Evolutionary conservation across 2,888 invertebrate species (phyloP), one percentile per base, ranked within the genome.

Genomic region (Gasteruption jaculator): DNA sequence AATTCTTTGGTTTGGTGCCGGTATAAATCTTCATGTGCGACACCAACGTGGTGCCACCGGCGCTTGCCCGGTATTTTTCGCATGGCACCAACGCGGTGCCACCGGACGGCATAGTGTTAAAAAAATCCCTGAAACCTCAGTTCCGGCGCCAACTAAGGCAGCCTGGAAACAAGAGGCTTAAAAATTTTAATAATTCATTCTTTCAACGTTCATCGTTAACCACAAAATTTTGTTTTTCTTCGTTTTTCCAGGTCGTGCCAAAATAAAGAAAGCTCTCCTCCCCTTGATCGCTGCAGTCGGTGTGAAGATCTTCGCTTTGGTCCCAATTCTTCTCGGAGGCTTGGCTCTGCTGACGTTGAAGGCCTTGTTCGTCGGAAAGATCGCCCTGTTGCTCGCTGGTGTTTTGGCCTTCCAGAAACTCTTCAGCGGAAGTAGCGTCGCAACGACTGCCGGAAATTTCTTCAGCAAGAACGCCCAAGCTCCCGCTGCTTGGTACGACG

Each of bases 331-430:
- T 12, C 75, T 89, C 48, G 86, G 84, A 12, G 83, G 82, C 33
- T 73, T 89, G 1, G 83, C 82, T 1, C 74, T 89, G 14, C 69
- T 89, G 52, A 83, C 86, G 16, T 76, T 83, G 30, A 90, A 89
- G 72, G 89, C 89, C 19, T 71, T 88, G 40, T 74, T 89, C 49
- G 78, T 89, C 10, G 83, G 87, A 34, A 90, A 89, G 67, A 71
- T 89, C 42, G 89, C 90, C 2, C 79, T 90, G 50, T 68, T 88
- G 35, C 72, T 87, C 26, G 86, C 86, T 16, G 79, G 83, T 0
- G 74, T 86, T 19, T 63, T 86, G 35, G 83, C 84, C 4, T 74
- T 85, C 52, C 84, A 85, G 58, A 85, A 80, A 56, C 72, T 85
- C 35, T 70, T 84, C 54, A 75, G 79, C 42, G 78, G 78, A 2